Conservation (phyloP, 2,888 invertebrate species). For the Torymus auratus region DNA sequence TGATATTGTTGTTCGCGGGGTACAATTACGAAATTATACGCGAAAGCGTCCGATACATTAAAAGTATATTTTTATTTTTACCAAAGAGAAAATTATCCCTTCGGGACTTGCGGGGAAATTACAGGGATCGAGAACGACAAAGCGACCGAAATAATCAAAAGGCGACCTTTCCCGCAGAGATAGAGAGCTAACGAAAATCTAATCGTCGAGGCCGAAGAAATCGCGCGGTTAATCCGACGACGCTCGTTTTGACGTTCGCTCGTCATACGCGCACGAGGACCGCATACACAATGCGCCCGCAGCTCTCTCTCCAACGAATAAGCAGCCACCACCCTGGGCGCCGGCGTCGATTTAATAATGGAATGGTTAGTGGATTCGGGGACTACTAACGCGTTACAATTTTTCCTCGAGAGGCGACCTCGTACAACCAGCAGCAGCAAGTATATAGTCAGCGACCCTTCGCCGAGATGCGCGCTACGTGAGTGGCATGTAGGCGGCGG, state of each 20-base stretch:
- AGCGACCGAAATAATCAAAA: slow-evolving; percentile 12
- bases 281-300: slow-evolving; percentile 58
- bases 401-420: slow-evolving; percentile 65
- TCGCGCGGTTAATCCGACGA: slow-evolving; percentile 55
- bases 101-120: too few relatives aligned
- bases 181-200: slow-evolving; percentile 30
- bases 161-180: not conserved
- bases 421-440: not conserved
- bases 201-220: slow-evolving; percentile 37
- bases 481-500: slow-evolving; percentile 73
- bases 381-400: slow-evolving; percentile 73
- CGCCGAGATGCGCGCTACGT: slow-evolving; percentile 69
- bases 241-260: slow-evolving; percentile 36
- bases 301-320: not conserved
- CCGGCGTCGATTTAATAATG: slow-evolving; percentile 75
- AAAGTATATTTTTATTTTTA: slow-evolving; percentile 9
- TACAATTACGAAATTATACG: too few relatives aligned
- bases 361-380: slow-evolving; percentile 74
- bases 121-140: not conserved
- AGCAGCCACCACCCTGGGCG: not conserved
- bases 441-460: slow-evolving; percentile 49
- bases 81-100: not conserved
- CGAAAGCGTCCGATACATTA: not conserved
- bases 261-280: slow-evolving; percentile 53
- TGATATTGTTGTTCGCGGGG: not conserved